Conservation (phyloP, 2,113 vertebrate genomes). For the Typhlomys cinereus region DNA sequence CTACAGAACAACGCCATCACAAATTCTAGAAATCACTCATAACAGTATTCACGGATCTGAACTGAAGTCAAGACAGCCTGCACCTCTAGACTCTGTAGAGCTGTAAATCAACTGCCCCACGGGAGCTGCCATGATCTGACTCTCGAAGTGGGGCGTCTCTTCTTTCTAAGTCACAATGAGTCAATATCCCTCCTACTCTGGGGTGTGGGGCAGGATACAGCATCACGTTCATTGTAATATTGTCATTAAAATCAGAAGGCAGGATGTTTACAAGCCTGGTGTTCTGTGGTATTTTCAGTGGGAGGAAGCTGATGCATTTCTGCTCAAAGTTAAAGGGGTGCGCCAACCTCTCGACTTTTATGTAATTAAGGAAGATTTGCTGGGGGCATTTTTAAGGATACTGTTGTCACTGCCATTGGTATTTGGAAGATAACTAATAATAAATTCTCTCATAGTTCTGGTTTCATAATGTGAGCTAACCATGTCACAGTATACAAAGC, state of each 20-base stretch:
- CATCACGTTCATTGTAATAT: slow-evolving; percentile 51
- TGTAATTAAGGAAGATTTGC: not conserved
- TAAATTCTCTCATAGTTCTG: not conserved
- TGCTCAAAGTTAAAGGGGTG: slow-evolving; percentile 31
- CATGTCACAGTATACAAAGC: not conserved
- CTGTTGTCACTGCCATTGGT: not conserved
- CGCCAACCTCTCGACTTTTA: slow-evolving; percentile 21
- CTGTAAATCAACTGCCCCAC: not conserved
- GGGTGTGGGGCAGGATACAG: slow-evolving; percentile 64
- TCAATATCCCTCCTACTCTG: slow-evolving; percentile 66
- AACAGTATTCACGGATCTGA: not conserved
- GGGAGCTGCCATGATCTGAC: slow-evolving; percentile 1
- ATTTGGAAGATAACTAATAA: slow-evolving; percentile 9
- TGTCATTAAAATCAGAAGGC: slow-evolving; percentile 71
- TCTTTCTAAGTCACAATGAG: slow-evolving; percentile 41
- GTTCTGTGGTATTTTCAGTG: slow-evolving; percentile 51
- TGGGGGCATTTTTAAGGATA: not conserved
- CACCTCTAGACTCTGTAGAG: not conserved
- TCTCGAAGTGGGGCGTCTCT: slow-evolving; percentile 34
- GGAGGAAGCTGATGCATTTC: slow-evolving; percentile 57
- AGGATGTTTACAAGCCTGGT: slow-evolving; percentile 64
- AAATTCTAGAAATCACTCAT: slow-evolving; percentile 13
- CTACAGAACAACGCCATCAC: not conserved
- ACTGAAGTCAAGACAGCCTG: not conserved
- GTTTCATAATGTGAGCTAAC: slow-evolving; percentile 6